These are phyloP conservation scores for Dusona sp. DNA, from an alignment of 2,888 invertebrate genomes.

Conservation along the genomic window DNA sequence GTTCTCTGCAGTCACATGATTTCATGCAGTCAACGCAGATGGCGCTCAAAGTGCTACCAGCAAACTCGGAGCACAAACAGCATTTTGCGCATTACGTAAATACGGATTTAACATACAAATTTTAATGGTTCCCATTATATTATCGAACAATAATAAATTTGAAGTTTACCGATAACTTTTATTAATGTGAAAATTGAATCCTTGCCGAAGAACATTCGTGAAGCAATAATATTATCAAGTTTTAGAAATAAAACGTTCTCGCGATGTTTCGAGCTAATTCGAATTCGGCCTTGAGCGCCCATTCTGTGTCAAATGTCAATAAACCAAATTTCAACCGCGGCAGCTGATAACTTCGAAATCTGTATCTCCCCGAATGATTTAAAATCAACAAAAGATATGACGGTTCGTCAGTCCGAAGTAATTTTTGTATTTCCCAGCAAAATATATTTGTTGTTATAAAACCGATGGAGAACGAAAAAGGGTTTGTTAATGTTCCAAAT, in stretches of 20 bases:
- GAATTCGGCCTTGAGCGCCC: conserved; percentile 1
- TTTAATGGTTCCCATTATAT: not conserved
- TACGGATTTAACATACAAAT: not conserved
- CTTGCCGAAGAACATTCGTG: not conserved
- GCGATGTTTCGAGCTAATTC: not conserved
- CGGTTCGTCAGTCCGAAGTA: not conserved
- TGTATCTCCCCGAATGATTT: not conserved
- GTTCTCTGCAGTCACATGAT: not conserved
- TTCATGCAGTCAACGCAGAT: conserved; percentile 39
- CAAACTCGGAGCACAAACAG: conserved; percentile 34
- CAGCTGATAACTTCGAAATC: conserved; percentile 3
- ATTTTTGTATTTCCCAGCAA: not conserved
- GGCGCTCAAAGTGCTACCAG: conserved; percentile 46
- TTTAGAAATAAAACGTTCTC: not conserved
- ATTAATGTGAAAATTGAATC: not conserved
- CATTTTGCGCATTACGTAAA: conserved; percentile 17
- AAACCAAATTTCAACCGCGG: not conserved
- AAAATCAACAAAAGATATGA: not conserved
- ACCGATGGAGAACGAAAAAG: not conserved
- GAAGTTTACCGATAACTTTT: not conserved
- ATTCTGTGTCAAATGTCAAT: not conserved
- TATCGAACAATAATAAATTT: not conserved
- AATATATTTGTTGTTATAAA: not conserved
- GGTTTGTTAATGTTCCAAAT: not conserved
- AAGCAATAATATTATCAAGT: not conserved